Base-by-base conservation (phyloP, 2,888 invertebrate species). In the Galerucella nymphaeae region DNA sequence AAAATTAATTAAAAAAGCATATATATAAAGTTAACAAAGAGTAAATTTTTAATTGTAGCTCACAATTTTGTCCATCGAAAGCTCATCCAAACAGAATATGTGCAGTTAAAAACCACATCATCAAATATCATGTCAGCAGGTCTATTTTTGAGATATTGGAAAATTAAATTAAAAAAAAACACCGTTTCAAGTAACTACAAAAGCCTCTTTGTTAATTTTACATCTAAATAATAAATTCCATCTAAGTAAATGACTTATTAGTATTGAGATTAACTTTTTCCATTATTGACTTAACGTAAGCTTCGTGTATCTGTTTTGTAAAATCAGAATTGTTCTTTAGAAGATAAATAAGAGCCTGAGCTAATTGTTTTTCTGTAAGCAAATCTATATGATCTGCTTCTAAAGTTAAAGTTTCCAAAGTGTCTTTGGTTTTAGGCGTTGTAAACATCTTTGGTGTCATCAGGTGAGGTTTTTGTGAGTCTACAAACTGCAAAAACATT, bases 381-480 rank as follows among this genome's bases (percentile, higher is more conserved):
- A 96, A 94, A 85, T 95, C 94, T 20, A 73, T 63, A 20, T 76
- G 77, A 50, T 80, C 80, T 58, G 74, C 76, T 57, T 75, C 85
- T 9, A 66, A 70, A 11, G 64, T 16, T 18, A 63, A 72, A 53
- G 66, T 70, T 18, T 74, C 72, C n/a, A 64, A 20, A 16, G 50
- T 72, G 64, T 75, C 76, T 75, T 77, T 76, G 20, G 76, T 30
- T 23, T 82, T 89, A 58, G 90, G 89, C 18, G 91, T 89, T 45
- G 93, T 91, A 83, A 95, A 95, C 95, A 95, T 95, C 66, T 93
- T 93, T 0, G 96, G 95, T 8, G 95, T 94, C 91, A 95, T 94
- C 80, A 95, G 86, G 13, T 94, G 93, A 20, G 94, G 94, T 82
- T 92, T 93, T 80, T 88, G 88, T 76, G 89, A 88, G 74, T 73